phyloP scores from a whole-genome alignment of 2,113 vertebrate genomes.

The Equus przewalskii region DNA sequence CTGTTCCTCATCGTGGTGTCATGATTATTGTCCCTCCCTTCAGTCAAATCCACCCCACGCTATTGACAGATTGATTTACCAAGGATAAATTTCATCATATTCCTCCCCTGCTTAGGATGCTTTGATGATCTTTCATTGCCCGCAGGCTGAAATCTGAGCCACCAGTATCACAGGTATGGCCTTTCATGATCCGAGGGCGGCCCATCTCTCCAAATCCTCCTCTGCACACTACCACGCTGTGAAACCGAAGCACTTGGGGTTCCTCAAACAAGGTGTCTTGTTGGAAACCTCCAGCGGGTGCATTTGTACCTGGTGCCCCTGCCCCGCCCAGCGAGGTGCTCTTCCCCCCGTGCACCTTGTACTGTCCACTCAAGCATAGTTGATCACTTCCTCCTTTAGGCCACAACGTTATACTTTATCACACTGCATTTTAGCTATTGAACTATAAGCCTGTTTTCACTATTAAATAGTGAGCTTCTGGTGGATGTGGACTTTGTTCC shows the following conservation, averaged over 20 bases:
- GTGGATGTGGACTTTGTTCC: neutral
- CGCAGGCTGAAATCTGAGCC: neutral
- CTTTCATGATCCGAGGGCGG: rapidly evolving
- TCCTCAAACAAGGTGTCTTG: neutral
- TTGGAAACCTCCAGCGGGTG: neutral
- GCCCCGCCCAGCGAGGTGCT: neutral
- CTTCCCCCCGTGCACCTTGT: neutral
- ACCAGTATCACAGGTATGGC: too few species aligned
- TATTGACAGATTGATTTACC: too few species aligned
- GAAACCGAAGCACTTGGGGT: neutral
- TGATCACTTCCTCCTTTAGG: slow-evolving; percentile 64
- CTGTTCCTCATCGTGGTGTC: neutral
- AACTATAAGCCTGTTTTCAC: neutral
- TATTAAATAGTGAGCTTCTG: neutral
- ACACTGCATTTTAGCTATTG: neutral
- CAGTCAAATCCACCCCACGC: neutral
- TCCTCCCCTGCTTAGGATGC: too few species aligned
- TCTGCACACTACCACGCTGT: neutral
- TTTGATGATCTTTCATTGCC: neutral
- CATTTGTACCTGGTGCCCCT: rapidly evolving
- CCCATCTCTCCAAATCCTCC: neutral
- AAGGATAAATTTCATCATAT: too few species aligned
- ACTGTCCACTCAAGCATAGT: neutral
- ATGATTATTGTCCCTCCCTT: neutral
- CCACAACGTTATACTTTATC: neutral